Evolutionary conservation across 2,113 vertebrate genomes (phyloP).

Genomic region (Scatophagus argus): DNA sequence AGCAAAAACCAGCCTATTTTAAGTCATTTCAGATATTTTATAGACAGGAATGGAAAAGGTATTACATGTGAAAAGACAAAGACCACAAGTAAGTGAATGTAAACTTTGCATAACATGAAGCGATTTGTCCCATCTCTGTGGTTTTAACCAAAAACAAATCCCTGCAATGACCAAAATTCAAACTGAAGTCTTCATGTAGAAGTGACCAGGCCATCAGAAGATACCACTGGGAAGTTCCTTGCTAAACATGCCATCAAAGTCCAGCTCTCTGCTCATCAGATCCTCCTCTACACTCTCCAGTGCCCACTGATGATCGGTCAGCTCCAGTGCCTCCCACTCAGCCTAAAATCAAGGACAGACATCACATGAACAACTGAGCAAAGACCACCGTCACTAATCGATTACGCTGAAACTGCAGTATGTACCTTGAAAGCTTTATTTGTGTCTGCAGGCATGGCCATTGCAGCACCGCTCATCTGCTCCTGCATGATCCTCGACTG

Average conservation of each 20-base stretch:
- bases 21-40: constrained; percentile 38
- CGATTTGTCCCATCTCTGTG: constrained; percentile 50
- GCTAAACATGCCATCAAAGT: constrained; percentile 97
- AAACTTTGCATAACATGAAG: constrained; percentile 75
- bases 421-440: constrained; percentile 99
- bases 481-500: constrained; percentile 99
- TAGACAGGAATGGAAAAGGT: constrained; percentile 53
- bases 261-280: constrained; percentile 95
- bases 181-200: constrained; percentile 40
- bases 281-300: constrained; percentile 97
- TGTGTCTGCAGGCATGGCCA: constrained; percentile 99
- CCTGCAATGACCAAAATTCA: constrained; percentile 50
- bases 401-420: neutral
- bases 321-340: constrained; percentile 97
- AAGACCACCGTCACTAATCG: neutral
- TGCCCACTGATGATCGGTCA: constrained; percentile 98
- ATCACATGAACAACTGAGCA: neutral
- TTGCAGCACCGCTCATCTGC: constrained; percentile 98
- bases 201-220: constrained; percentile 84
- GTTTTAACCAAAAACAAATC: constrained; percentile 55
- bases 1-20: constrained; percentile 56
- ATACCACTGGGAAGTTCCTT: constrained; percentile 96
- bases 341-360: constrained; percentile 82
- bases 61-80: constrained; percentile 47
- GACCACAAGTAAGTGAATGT: constrained; percentile 58